A percentile compares a stretch with the other conserved stretches of the same genome.
Conservation (phyloP, 2,797 vertebrate genomes). For the Rhynchotus rufescens region DNA sequence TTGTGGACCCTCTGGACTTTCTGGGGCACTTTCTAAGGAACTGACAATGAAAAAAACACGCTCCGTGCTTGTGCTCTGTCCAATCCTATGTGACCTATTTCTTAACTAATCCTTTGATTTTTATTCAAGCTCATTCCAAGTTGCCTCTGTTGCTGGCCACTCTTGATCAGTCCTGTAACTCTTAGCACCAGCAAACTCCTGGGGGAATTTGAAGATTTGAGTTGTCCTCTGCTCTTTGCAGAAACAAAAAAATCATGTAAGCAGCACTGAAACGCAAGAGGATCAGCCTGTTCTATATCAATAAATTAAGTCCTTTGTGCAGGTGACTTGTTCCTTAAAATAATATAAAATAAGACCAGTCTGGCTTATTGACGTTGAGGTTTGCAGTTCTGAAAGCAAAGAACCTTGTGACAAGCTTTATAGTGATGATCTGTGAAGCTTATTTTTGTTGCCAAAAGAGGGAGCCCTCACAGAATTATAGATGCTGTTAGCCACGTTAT, state of each 20-base stretch:
- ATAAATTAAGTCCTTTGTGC: neutral
- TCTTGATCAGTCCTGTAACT: neutral
- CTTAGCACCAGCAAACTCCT: neutral
- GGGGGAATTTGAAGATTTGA: neutral
- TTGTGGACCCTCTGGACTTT: constrained; percentile 16
- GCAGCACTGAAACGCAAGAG: neutral
- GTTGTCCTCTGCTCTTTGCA: neutral
- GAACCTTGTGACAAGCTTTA: neutral
- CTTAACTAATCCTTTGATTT: constrained; percentile 39
- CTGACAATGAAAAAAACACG: constrained; percentile 19
- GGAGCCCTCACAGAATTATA: constrained; percentile 66
- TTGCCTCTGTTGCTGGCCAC: neutral
- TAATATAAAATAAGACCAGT: neutral
- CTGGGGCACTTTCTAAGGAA: constrained; percentile 3
- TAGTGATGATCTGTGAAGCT: neutral
- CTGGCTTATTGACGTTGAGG: neutral
- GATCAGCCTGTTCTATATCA: neutral
- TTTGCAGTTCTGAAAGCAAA: neutral
- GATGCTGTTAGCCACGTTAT: neutral
- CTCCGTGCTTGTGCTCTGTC: constrained; percentile 26
- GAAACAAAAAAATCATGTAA: neutral
- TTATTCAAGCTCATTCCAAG: constrained; percentile 7
- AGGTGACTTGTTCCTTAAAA: neutral
- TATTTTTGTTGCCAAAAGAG: constrained; percentile 64
- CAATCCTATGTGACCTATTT: constrained; percentile 48